Conservation (phyloP, 1,140 invertebrate species). For the Ostrea edulis region DNA sequence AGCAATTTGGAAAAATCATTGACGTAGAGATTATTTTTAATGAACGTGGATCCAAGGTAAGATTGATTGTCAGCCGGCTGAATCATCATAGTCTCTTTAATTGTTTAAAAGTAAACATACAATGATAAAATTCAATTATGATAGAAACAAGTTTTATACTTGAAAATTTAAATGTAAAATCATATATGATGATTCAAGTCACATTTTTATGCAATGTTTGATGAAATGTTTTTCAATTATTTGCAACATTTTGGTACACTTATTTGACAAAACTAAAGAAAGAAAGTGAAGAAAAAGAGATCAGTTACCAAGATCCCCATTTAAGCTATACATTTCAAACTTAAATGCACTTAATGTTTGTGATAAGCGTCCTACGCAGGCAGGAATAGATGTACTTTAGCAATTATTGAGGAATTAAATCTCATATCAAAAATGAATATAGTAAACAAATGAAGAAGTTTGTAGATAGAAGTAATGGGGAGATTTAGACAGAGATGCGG, state of each 20-base stretch:
- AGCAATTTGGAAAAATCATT: slow-evolving; percentile 98
- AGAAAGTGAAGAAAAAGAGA: not conserved
- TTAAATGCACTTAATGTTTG: not conserved
- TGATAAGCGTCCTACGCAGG: slow-evolving; percentile 8
- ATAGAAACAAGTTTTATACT: not conserved
- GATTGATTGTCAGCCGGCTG: slow-evolving; percentile 58
- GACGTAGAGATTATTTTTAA: slow-evolving; percentile 99
- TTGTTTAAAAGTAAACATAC: not conserved
- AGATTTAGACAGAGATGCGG: not conserved
- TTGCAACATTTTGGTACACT: slow-evolving; percentile 32
- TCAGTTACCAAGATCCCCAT: not conserved
- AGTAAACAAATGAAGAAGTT: not conserved
- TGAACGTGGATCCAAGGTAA: slow-evolving; percentile 99
- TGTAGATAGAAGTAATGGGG: not conserved
- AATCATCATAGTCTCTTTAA: slow-evolving; percentile 50
- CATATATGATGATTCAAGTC: slow-evolving; percentile 17
- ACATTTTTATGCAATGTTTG: not conserved
- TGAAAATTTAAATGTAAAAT: not conserved
- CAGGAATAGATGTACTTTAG: not conserved
- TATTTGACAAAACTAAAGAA: not conserved
- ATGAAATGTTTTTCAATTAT: slow-evolving; percentile 2
- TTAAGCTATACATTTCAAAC: not conserved
- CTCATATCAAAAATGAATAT: slow-evolving; percentile 12
- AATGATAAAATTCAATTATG: not conserved
- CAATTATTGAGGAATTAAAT: not conserved